These are phyloP conservation scores for Latrodectus hesperus DNA, from an alignment of 2,888 invertebrate genomes.

Conservation along the genomic window DNA sequence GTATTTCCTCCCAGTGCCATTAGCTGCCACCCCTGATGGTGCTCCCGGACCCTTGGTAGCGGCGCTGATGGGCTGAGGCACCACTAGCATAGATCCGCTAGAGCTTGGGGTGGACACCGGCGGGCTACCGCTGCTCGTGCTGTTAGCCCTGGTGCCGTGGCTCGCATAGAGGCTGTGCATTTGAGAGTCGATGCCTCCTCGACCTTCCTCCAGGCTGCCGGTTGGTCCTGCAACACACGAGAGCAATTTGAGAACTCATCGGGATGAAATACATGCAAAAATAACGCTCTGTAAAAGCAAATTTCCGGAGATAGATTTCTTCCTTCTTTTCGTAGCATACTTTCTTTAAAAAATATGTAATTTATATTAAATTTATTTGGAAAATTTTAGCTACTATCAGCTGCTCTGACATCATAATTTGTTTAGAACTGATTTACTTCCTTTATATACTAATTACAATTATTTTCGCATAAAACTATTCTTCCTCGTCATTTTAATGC, in stretches of 20 bases:
- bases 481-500: no score
- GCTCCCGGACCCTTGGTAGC: slow-evolving; percentile 77
- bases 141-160: slow-evolving; percentile 71
- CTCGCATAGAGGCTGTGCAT: slow-evolving; percentile 72
- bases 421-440: no score
- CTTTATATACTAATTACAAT: no score
- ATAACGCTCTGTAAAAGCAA: no score
- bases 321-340: no score
- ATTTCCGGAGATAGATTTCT: no score
- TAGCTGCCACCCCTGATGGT: slow-evolving; percentile 75
- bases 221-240: slow-evolving; percentile 61
- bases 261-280: no score
- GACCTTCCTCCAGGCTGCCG: slow-evolving; percentile 71
- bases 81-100: slow-evolving; percentile 83
- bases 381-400: no score
- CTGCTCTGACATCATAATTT: no score
- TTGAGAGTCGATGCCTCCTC: slow-evolving; percentile 71
- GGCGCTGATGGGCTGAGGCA: slow-evolving; percentile 89
- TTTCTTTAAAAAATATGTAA: no score
- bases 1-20: slow-evolving; percentile 83
- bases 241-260: not conserved
- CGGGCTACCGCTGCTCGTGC: slow-evolving; percentile 76
- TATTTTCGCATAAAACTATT: no score
- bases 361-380: no score
- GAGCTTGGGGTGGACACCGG: slow-evolving; percentile 77